Evolutionary conservation across 2,888 invertebrate genomes (phyloP), one percentile per base, ranked within the genome.

Genomic region (Alviniconcha strummeri): DNA sequence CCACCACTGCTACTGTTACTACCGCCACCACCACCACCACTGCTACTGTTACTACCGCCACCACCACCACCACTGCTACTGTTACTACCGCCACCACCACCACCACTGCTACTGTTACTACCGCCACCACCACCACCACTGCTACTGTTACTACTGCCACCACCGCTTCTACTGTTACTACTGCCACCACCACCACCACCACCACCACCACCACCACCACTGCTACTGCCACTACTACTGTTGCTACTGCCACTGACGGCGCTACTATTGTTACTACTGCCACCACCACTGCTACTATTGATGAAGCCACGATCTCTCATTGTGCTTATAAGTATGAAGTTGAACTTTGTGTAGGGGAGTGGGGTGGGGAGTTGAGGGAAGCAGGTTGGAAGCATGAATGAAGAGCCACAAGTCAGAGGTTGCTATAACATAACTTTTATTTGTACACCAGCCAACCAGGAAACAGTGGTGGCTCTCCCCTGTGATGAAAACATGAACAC

Each of bases 141-240:
- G 13, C 60, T 60, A 13, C 72, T 72, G 13, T 13, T 36, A 36
- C 72, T 72, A 72, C 36, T 36, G 52, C 79, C n/a, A 9, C 79
- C n/a, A 11, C 82, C 36, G 5, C 76, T 7, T 5, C 82, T 60
- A 5, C 60, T 15, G 57, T 60, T 75, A 5, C 75, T 60, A n/a
- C 82, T 60, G 57, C 82, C 60, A 52, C 82, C 36, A 57, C 82
- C 36, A 57, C 76, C 15, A 76, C 82, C 57, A 76, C 76, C 56
- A 76, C 82, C 60, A 60, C 82, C 76, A 19, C 82, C 76, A 76
- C 81, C 54, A 72, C 81, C 54, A 67, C 67, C n/a, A 67, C 67
- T 60, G 60, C 60, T 9, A 13, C 60, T 60, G 60, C 60, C n/a
- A 5, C 13, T 36, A 2, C 36, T 36, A 36, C 36, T 36, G 36